These are phyloP conservation scores for Lepisosteus osseus DNA, from an alignment of 2,113 vertebrate genomes.

Conservation along the genomic window DNA sequence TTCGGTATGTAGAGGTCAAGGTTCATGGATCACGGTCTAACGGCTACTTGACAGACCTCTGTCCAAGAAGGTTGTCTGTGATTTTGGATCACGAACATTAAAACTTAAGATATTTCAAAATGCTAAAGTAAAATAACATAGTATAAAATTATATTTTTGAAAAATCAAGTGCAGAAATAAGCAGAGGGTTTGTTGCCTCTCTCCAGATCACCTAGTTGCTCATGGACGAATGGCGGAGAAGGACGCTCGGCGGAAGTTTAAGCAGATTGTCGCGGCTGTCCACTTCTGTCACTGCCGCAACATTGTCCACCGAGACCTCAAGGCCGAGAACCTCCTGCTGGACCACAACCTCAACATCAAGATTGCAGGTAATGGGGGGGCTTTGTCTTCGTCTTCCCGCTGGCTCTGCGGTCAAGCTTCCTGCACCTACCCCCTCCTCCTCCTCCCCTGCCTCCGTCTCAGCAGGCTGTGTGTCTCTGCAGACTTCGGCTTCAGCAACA, in stretches of 20 bases:
- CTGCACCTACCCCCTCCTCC: background rate
- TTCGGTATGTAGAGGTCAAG: conserved; percentile 78
- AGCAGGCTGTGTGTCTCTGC: conserved; percentile 19
- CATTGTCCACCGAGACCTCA: conserved; percentile 95
- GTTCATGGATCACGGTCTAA: too few species aligned
- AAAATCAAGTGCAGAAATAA: too few species aligned
- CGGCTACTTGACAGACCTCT: conserved; percentile 13
- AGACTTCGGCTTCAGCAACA: conserved; percentile 98
- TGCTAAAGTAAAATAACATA: too few species aligned
- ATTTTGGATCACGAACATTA: too few species aligned
- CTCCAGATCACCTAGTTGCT: conserved; percentile 91
- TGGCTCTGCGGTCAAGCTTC: conserved; percentile 37
- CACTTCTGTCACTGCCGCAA: conserved; percentile 96
- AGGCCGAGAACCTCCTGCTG: conserved; percentile 95
- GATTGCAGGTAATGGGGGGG: conserved; percentile 75
- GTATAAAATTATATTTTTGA: too few species aligned
- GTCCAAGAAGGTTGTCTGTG: background rate
- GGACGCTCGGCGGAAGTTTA: conserved; percentile 94
- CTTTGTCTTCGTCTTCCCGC: background rate
- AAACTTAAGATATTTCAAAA: too few species aligned
- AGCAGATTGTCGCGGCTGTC: conserved; percentile 93
- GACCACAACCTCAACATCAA: conserved; percentile 92
- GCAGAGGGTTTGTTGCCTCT: background rate
- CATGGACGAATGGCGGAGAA: conserved; percentile 97
- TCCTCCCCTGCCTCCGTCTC: background rate